A percentile compares a stretch with the other conserved stretches of the same genome.
Conservation (phyloP, 2,113 vertebrate species). For the Narcine bancroftii region DNA sequence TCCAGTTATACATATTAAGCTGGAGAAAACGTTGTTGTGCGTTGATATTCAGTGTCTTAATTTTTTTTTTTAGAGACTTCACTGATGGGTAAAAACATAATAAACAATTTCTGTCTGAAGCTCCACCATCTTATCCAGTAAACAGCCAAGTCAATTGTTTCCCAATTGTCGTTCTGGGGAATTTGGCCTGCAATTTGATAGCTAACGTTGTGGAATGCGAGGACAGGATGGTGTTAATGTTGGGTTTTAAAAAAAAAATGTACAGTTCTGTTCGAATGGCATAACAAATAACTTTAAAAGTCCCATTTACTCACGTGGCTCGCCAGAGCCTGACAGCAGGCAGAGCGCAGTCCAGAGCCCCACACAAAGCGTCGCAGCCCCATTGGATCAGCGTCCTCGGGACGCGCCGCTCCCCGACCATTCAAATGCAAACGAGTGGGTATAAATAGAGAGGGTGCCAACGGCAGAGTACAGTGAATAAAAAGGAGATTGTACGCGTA, state of each 20-base stretch:
- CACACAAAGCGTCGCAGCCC: conserved; percentile 60
- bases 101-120: not conserved
- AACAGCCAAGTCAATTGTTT: not conserved
- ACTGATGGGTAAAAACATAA: not conserved
- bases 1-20: not conserved
- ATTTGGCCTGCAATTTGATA: not conserved
- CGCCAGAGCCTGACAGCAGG: conserved; percentile 15
- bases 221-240: not conserved
- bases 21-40: not conserved
- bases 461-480: conserved; percentile 22
- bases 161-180: too few species aligned
- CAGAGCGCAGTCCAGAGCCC: not conserved
- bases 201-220: not conserved
- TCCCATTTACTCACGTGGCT: conserved; percentile 34
- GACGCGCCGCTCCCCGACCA: conserved; percentile 45
- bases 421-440: conserved; percentile 67
- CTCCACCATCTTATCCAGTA: not conserved
- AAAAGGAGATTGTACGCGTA: not conserved
- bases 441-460: conserved; percentile 55
- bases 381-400: conserved; percentile 63
- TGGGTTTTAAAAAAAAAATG: not conserved
- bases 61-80: not conserved
- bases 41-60: not conserved
- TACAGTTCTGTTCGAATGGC: conserved; percentile 29
- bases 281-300: conserved; percentile 30